phyloP scores from a whole-genome alignment of 2,113 vertebrate species.

The Todiramphus saurophagus region DNA sequence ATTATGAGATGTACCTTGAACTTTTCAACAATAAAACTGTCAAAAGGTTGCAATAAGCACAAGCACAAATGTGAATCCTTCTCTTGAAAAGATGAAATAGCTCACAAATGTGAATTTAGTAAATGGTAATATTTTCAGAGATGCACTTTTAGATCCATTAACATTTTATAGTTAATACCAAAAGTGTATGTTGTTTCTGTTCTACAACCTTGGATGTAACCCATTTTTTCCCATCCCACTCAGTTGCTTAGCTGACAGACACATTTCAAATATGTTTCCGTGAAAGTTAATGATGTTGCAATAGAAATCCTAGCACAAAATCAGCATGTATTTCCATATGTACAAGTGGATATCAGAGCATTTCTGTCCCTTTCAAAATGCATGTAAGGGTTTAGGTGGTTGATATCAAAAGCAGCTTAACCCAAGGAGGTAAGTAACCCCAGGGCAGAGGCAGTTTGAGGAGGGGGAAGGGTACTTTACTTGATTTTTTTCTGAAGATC shows the following conservation, averaged over 20 bases:
- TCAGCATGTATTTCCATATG: not conserved
- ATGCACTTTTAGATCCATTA: slow-evolving; percentile 8
- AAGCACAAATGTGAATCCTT: slow-evolving; percentile 12
- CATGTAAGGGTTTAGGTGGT: not conserved
- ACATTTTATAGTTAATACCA: not conserved
- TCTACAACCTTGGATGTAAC: not conserved
- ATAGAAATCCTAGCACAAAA: not conserved
- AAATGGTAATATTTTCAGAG: slow-evolving; percentile 5
- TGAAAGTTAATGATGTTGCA: not conserved
- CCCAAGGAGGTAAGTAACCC: not conserved
- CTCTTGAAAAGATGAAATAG: slow-evolving; percentile 35
- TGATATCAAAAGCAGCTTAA: not conserved
- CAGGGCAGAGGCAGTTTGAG: not conserved
- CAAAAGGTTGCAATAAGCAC: slow-evolving; percentile 59
- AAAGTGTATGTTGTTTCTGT: not conserved
- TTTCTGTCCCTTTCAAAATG: not conserved
- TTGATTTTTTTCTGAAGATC: not conserved
- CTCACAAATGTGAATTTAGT: slow-evolving; percentile 32
- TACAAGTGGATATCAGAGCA: not conserved
- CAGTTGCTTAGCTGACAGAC: not conserved
- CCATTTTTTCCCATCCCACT: not conserved
- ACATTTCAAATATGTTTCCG: not conserved
- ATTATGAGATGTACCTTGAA: slow-evolving; percentile 68
- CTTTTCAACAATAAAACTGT: slow-evolving; percentile 70
- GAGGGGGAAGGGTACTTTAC: not conserved